phyloP scores from a whole-genome alignment of 2,888 invertebrate genomes.

The Lepeophtheirus nordmannii region DNA sequence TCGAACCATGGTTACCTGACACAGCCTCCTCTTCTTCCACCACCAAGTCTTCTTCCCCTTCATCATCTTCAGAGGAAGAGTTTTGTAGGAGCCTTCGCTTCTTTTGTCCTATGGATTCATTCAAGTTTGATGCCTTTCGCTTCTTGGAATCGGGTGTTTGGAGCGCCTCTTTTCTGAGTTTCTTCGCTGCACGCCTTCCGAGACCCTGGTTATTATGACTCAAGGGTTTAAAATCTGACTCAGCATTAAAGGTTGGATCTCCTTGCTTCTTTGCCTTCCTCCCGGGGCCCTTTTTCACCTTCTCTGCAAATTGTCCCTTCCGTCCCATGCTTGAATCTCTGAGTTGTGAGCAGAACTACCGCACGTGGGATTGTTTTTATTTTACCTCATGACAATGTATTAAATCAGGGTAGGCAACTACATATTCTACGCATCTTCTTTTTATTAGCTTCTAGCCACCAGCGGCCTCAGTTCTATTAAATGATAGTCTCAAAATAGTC shows the following conservation, averaged over 20 bases:
- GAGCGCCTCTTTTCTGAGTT: neutral
- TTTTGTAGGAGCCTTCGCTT: neutral
- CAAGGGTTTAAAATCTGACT: neutral
- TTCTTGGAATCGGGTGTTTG: slow-evolving; percentile 7
- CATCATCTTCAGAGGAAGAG: slow-evolving; percentile 8
- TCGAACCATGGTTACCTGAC: no score
- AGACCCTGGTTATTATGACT: neutral
- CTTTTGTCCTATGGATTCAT: neutral
- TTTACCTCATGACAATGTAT: neutral
- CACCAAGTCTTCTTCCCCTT: slow-evolving; percentile 4
- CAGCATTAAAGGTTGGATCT: slow-evolving; percentile 46
- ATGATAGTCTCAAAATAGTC: no score
- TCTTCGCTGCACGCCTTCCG: neutral
- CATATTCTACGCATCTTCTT: no score
- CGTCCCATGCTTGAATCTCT: slow-evolving; percentile 51
- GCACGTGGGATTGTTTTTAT: slow-evolving; percentile 3
- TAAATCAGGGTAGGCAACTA: neutral
- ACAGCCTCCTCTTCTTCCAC: neutral
- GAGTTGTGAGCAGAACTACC: neutral
- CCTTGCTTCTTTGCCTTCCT: slow-evolving; percentile 72
- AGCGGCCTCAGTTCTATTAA: no score
- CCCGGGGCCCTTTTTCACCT: slow-evolving; percentile 65
- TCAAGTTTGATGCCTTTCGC: neutral
- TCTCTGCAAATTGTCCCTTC: slow-evolving; percentile 55
- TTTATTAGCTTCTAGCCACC: no score